Evolutionary conservation across 2,113 vertebrate species (phyloP).

Genomic region (Podarcis cretensis): DNA sequence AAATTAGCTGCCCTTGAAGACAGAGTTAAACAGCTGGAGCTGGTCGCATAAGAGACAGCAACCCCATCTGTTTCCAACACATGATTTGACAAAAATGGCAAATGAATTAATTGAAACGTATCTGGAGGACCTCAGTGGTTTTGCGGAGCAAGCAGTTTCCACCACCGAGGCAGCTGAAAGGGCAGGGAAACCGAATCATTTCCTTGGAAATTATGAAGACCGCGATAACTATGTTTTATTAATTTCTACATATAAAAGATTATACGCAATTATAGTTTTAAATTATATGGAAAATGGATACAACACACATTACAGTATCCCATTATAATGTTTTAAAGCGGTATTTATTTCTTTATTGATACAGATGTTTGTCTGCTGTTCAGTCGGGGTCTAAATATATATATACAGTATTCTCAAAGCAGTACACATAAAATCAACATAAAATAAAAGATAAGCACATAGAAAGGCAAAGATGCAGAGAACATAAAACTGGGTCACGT

Average conservation of each 20-base stretch:
- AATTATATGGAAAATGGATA: not conserved
- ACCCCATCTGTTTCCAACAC: conserved; percentile 12
- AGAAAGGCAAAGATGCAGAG: too few relatives aligned
- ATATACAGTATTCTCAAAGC: too few relatives aligned
- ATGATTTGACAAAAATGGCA: conserved; percentile 10
- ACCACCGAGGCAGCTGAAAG: not conserved
- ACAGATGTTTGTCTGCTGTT: too few relatives aligned
- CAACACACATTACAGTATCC: too few relatives aligned
- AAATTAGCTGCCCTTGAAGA: conserved; percentile 34
- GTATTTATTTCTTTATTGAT: too few relatives aligned
- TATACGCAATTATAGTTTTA: not conserved
- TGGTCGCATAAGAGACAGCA: not conserved
- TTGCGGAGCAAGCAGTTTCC: conserved; percentile 19
- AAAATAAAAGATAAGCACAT: too few relatives aligned
- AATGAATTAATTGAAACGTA: conserved; percentile 40
- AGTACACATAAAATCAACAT: too few relatives aligned
- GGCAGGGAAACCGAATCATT: not conserved
- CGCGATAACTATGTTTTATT: not conserved
- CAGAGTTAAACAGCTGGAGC: conserved; percentile 23
- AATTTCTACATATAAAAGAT: not conserved
- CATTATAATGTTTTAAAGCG: not conserved
- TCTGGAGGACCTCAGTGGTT: conserved; percentile 7
- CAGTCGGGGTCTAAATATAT: too few relatives aligned
- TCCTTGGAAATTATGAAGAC: conserved; percentile 1
- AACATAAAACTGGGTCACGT: too few relatives aligned